Evolutionary conservation across 2,888 invertebrate genomes (phyloP), one percentile per base, ranked within the genome.

Genomic region (Helleia helle): DNA sequence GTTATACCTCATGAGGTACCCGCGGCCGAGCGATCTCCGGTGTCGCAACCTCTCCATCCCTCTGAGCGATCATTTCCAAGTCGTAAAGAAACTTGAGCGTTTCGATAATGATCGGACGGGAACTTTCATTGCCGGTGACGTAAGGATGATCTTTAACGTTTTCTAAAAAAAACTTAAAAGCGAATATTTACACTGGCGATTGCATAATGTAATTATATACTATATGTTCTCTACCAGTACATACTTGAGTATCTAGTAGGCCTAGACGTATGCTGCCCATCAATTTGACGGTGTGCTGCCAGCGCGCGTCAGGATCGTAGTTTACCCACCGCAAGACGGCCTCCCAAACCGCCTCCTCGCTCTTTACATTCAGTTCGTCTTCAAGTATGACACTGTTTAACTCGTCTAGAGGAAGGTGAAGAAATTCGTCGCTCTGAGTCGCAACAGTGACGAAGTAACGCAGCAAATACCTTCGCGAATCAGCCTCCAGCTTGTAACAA

Each of bases 11-110:
- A 62, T 94, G 94, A 0, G 96, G 96, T 3, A 96, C 89, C 46
- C 96, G 83, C 0, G 93, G 94, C 47, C 93, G 85, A 0, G 94
- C 95, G 41, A 95, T 90, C 62, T 92, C 91, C 4, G 95, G 95
- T 3, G 94, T 95, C 4, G 91, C 90, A 42, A 95, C 91, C 77
- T 93, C 93, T 4, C 92, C 91, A 48, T 93, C 92, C 62, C 92
- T 80, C 58, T 87, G 86, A 85, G 91, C 62, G 47, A 95, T 94
- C 89, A 95, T 93, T 77, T 96, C 96, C 61, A 97, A 85, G 67
- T 96, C 96, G 74, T 96, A 96, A 34, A 97, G 87, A 70, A 96
- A 96, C 65, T 93, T 94, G 26, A 97, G 79, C 0, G 96, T 95
- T 69, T 96, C 95, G 24, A 96, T 94, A 48, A 97, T 92, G 49